Evolutionary conservation across 2,888 invertebrate genomes (phyloP), one percentile per base, ranked within the genome.

Genomic region (Callimorpha dominula): DNA sequence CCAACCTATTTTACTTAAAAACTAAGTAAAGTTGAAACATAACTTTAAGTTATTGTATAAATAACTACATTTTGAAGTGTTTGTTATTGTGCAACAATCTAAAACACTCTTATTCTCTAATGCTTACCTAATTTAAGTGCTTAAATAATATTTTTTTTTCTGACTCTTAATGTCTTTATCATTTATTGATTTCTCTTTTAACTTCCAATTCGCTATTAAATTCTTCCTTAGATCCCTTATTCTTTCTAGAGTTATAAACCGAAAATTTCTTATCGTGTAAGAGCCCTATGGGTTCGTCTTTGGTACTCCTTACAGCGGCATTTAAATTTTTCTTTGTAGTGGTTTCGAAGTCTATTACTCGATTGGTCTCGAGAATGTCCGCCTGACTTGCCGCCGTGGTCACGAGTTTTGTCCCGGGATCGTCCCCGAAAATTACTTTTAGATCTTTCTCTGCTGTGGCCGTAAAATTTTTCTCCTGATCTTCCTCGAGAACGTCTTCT

Each of bases 381-480:
- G 2, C 31, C 31, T 31, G 31, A 31, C 31, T 31, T 1, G 31
- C 31, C 31, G 31, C 31, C 31, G 31, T 31, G 31, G 31, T 31
- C 31, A 31, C 31, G 50, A 50, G 14, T 14, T 50, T 5, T 14
- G 14, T 50, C 50, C 50, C 50, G 14, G 12, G 50, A 50, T 50
- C 50, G 14, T 14, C 14, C 72, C 54, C 31, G 1, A 31, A 31
- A 31, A 31, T 31, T 31, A 31, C 31, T 31, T 7, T 76, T 67
- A 11, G 75, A 74, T 8, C 54, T 70, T 8, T 52, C 31, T 40
- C 68, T 50, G 0, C 68, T 68, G 0, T 52, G 57, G 4, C 60
- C 70, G 4, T 70, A 63, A 7, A 40, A 60, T 17, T 43, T 31
- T 1, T 14, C 46, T 40, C 72, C 46, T 7, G 78, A 80, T 5